Evolutionary conservation across 2,113 vertebrate genomes (phyloP).

Genomic region (Tragelaphus buxtoni): DNA sequence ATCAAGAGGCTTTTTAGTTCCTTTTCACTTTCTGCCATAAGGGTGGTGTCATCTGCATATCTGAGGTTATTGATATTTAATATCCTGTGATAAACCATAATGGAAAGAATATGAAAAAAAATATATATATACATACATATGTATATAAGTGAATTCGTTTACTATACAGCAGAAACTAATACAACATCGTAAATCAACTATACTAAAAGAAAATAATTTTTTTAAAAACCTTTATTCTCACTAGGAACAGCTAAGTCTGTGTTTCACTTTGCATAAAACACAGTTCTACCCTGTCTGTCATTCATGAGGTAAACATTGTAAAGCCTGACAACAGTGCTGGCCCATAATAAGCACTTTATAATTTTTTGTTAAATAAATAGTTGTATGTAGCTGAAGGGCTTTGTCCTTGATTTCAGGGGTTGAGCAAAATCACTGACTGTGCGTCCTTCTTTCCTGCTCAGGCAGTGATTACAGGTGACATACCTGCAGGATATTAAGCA

Average conservation of each 20-base stretch:
- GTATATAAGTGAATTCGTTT: not conserved
- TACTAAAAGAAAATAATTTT: not conserved
- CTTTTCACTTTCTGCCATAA: too few relatives aligned
- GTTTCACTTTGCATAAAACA: not conserved
- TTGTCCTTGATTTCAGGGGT: not conserved
- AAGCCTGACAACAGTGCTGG: not conserved
- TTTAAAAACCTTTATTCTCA: rapidly evolving
- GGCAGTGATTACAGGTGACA: not conserved
- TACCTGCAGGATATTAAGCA: not conserved
- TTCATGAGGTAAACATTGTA: not conserved
- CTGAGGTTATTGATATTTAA: not conserved
- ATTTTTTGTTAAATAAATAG: not conserved
- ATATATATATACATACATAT: not conserved
- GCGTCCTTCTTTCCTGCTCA: not conserved
- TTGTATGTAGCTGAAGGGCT: not conserved
- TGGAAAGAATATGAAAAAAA: not conserved
- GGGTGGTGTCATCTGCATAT: too few relatives aligned
- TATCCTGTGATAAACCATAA: not conserved
- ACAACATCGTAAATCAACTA: not conserved
- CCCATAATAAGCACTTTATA: not conserved
- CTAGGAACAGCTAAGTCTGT: not conserved
- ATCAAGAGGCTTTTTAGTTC: too few relatives aligned
- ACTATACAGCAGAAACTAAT: not conserved
- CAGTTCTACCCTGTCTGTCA: not conserved
- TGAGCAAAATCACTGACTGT: not conserved